phyloP scores from a whole-genome alignment of 2,888 invertebrate species.

The Hypolimnas misippus region DNA sequence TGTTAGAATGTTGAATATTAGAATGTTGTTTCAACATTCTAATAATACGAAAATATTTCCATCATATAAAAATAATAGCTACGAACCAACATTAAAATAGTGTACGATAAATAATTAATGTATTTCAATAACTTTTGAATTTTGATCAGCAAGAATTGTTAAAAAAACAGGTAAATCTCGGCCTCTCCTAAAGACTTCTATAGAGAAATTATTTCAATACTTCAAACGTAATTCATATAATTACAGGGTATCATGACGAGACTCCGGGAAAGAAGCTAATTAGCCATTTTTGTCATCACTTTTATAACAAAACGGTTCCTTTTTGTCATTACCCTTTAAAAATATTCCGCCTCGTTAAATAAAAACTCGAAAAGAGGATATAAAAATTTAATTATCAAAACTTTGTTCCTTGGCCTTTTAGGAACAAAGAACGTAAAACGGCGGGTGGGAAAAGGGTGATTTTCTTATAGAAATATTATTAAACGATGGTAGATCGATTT shows the following conservation, averaged over 20 bases:
- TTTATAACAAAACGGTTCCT: slow-evolving; percentile 39
- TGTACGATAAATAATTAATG: too few species aligned
- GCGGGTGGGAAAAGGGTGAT: slow-evolving; percentile 55
- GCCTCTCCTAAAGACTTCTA: slow-evolving; percentile 4
- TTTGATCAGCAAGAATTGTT: background rate
- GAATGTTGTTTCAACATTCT: too few species aligned
- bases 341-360: slow-evolving; percentile 55
- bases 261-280: slow-evolving; percentile 36
- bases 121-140: too few species aligned
- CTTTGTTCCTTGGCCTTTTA: slow-evolving; percentile 55
- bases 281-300: slow-evolving; percentile 42
- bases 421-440: slow-evolving; percentile 59
- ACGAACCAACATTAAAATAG: too few species aligned
- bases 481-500: slow-evolving; percentile 71
- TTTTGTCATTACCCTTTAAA: slow-evolving; percentile 47
- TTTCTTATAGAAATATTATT: slow-evolving; percentile 74
- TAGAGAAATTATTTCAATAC: slow-evolving; percentile 18
- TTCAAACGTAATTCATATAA: slow-evolving; percentile 32
- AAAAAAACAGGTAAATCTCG: background rate
- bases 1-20: too few species aligned
- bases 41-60: too few species aligned
- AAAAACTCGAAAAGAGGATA: slow-evolving; percentile 52
- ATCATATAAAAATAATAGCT: too few species aligned
- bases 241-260: slow-evolving; percentile 29
- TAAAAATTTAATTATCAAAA: slow-evolving; percentile 73